These are phyloP conservation scores for Chelonus insularis DNA, from an alignment of 1,140 invertebrate species.

Conservation along the genomic window DNA sequence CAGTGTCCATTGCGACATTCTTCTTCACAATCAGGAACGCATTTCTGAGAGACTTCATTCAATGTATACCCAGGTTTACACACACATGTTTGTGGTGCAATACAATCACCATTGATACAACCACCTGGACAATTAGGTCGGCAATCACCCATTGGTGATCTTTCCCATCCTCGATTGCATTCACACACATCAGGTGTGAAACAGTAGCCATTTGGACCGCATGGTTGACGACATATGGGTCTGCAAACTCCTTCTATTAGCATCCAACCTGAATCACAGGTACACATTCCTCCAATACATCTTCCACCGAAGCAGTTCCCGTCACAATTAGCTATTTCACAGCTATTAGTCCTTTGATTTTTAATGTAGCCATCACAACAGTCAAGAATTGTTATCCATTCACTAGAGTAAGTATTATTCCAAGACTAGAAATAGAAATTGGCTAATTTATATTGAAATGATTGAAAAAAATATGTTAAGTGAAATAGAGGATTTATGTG, in stretches of 20 bases:
- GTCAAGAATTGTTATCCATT: constrained; percentile 48
- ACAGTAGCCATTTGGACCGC: constrained; percentile 50
- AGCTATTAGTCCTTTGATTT: constrained; percentile 41
- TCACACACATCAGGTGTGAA: constrained; percentile 51
- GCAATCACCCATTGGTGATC: constrained; percentile 39
- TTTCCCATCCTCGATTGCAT: constrained; percentile 52
- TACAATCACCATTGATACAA: constrained; percentile 59
- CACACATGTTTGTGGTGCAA: constrained; percentile 58
- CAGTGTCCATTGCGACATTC: constrained; percentile 51
- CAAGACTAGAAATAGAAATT: constrained; percentile 2
- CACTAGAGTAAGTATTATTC: constrained; percentile 25
- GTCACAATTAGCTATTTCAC: constrained; percentile 46
- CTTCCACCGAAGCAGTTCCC: constrained; percentile 54
- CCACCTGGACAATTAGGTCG: constrained; percentile 48
- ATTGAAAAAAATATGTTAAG: no score
- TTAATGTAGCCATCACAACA: constrained; percentile 53
- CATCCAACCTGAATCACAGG: constrained; percentile 45
- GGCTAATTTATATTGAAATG: no score
- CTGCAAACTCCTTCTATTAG: constrained; percentile 45
- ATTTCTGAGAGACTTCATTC: constrained; percentile 41
- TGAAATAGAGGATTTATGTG: no score
- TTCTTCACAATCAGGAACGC: constrained; percentile 48
- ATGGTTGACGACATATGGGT: constrained; percentile 45
- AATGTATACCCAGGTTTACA: constrained; percentile 66
- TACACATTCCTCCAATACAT: constrained; percentile 46